These are phyloP conservation scores for Papilio aristodemus DNA, from an alignment of 1,140 invertebrate genomes.

Conservation along the genomic window DNA sequence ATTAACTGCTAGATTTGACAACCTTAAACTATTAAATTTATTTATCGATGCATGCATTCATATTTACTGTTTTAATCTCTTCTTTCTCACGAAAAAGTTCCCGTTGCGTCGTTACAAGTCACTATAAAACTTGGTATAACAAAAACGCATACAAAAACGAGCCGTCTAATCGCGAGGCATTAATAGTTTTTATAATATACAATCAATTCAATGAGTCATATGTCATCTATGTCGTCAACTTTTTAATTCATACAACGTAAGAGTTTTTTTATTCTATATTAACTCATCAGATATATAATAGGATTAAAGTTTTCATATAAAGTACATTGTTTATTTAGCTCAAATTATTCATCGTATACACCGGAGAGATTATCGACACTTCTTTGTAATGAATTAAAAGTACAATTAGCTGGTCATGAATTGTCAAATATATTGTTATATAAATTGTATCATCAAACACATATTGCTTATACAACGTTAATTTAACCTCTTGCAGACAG, in stretches of 20 bases:
- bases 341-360: background rate
- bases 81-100: too few relatives aligned
- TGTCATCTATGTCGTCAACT: too few relatives aligned
- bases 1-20: background rate
- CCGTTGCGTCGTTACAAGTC: too few relatives aligned
- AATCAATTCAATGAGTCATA: too few relatives aligned
- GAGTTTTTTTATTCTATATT: too few relatives aligned
- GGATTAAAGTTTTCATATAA: background rate
- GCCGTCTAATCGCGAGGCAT: too few relatives aligned
- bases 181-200: too few relatives aligned
- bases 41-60: background rate
- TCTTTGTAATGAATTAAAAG: conserved; percentile 54
- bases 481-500: too few relatives aligned
- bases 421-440: background rate
- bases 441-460: background rate
- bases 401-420: conserved; percentile 56
- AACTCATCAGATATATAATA: too few relatives aligned
- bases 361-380: conserved; percentile 4
- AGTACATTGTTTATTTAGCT: background rate
- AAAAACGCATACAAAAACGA: too few relatives aligned
- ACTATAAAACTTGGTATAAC: too few relatives aligned
- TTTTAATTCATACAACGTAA: too few relatives aligned
- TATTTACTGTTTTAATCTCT: background rate
- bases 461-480: background rate
- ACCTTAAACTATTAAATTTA: background rate